Percentiles rank a stretch among this genome's conserved stretches.
These are phyloP conservation scores for Cetoscarus ocellatus DNA, from an alignment of 2,797 vertebrate genomes.

Conservation along the genomic window DNA sequence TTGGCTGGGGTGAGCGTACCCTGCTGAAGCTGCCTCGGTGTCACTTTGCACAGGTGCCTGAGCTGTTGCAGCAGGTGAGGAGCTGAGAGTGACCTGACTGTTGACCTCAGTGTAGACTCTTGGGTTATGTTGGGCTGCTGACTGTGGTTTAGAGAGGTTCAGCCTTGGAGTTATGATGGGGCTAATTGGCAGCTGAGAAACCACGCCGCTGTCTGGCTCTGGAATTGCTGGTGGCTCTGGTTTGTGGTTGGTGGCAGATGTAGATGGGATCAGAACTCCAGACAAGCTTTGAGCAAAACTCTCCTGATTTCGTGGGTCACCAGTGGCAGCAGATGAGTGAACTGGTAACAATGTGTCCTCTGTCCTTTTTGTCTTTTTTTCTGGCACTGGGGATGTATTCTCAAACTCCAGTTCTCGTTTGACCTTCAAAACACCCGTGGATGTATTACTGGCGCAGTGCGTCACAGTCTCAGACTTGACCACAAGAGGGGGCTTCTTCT, in stretches of 20 bases:
- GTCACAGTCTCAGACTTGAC: not conserved
- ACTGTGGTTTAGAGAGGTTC: not conserved
- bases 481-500: accelerated
- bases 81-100: not conserved
- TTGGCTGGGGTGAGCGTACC: not conserved
- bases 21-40: not conserved
- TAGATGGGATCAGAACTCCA: not conserved
- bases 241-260: not conserved
- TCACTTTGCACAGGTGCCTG: not conserved
- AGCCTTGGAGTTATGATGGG: not conserved
- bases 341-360: not conserved
- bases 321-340: not conserved
- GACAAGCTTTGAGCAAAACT: not conserved
- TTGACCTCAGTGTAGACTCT: not conserved
- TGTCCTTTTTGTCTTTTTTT: not conserved
- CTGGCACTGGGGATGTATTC: too few relatives aligned
- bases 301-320: constrained; percentile 1
- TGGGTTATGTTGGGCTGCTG: not conserved
- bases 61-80: not conserved
- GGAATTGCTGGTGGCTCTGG: not conserved
- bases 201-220: not conserved
- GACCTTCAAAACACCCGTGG: not conserved
- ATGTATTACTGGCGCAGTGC: not conserved
- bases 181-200: constrained; percentile 1
- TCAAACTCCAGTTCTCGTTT: not conserved